A percentile compares a stretch with the other conserved stretches of the same genome.
These are phyloP conservation scores for Megaceryle maxima DNA, from an alignment of 2,113 vertebrate genomes.

Conservation along the genomic window DNA sequence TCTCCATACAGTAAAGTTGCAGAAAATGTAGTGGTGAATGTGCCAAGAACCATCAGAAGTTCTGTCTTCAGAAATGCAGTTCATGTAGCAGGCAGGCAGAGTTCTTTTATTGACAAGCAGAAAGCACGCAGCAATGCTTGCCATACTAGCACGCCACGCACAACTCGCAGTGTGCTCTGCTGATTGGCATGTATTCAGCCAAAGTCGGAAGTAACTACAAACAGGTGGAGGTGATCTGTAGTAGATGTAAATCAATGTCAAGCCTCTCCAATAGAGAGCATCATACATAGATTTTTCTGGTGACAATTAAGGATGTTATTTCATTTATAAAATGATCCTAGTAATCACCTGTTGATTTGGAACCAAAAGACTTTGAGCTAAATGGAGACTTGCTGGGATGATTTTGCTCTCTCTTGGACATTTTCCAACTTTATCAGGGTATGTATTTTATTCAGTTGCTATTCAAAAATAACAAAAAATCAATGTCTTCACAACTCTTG, in stretches of 20 bases:
- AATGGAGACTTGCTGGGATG: not conserved
- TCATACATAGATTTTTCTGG: not conserved
- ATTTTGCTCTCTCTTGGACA: not conserved
- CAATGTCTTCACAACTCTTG: not conserved
- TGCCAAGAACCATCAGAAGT: not conserved
- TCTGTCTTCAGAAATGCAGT: not conserved
- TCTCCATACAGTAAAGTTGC: not conserved
- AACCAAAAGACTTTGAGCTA: not conserved
- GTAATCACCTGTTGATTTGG: not conserved
- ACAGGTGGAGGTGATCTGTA: not conserved
- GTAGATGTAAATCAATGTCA: not conserved
- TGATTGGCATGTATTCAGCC: not conserved
- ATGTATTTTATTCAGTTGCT: not conserved
- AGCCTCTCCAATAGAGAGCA: not conserved
- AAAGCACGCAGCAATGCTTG: accelerated
- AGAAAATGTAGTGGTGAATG: not conserved
- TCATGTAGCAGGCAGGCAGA: not conserved
- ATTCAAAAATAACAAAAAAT: not conserved
- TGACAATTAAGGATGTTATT: not conserved
- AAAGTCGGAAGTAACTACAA: not conserved
- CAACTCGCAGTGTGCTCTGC: not conserved
- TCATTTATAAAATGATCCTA: not conserved
- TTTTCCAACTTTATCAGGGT: not conserved
- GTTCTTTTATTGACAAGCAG: not conserved
- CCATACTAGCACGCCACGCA: accelerated